Conservation (phyloP, 2,113 vertebrate genomes). For the Oenanthe melanoleuca region DNA sequence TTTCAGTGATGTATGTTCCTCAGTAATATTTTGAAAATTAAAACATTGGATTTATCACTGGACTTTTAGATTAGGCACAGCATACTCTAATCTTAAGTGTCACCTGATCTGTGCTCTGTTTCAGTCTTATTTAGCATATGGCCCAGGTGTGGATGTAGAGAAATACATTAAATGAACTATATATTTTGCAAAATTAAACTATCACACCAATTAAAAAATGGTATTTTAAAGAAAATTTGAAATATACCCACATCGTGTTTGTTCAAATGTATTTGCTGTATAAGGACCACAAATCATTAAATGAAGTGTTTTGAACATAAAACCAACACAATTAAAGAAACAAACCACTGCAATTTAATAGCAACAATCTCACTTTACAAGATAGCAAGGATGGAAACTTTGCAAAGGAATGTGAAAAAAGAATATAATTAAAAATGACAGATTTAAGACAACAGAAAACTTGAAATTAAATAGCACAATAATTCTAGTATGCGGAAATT, state of each 20-base stretch:
- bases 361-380: conserved; percentile 58
- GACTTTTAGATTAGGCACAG: background rate
- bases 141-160: background rate
- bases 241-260: background rate
- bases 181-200: background rate
- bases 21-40: background rate
- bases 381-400: background rate
- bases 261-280: background rate
- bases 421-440: background rate
- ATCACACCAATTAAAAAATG: background rate
- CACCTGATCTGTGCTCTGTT: background rate
- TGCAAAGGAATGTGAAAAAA: conserved; percentile 22
- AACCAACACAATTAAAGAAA: conserved; percentile 42
- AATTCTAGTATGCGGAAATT: background rate
- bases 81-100: background rate
- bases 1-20: background rate
- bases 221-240: background rate
- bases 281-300: background rate
- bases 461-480: conserved; percentile 30
- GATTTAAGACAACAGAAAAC: conserved; percentile 20
- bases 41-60: background rate
- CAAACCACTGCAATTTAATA: conserved; percentile 58
- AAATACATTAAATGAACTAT: background rate
- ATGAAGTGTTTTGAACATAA: background rate
- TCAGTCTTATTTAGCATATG: background rate